Base-by-base conservation (phyloP, 2,797 vertebrate genomes). In the Fratercula arctica region DNA sequence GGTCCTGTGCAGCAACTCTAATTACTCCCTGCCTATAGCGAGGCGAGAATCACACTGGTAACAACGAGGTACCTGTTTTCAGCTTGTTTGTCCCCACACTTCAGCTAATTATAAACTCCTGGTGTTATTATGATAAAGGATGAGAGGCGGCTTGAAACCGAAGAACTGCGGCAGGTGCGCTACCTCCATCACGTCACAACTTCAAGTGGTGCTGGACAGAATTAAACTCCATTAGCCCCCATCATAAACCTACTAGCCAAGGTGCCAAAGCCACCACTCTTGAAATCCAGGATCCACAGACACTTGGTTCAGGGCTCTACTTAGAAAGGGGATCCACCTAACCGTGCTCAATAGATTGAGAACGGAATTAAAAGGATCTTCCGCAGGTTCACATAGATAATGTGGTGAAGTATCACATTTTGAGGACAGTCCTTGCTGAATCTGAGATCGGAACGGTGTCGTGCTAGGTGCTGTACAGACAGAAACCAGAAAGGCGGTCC, bases 41-140 rank as follows among this genome's bases (percentile, higher is more conserved):
- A 94, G 61, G 68, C 0, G 3, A 89, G 57, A 84, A 93, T 84
- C 57, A 10, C 43, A 74, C 53, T 51, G 86, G 33, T 83, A 90
- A 74, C 72, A 87, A 80, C 59, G 7, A 68, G n/a, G 10, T 85
- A 94, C 72, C 81, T 72, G 87, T 64, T 94, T 66, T 85, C 67
- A 89, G 51, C 33, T 91, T 13, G 0, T 83, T 90, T 96, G 37
- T 92, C 66, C 86, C 88, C 2, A 0, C 76, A 63, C 41, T 87
- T 83, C 54, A 69, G 78, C 94, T 93, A 91, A 87, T 95, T 95
- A 81, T 61, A 92, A 89, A 92, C 50, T 83, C 37, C 61, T 37
- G 18, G 46, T 54, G 50, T 37, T 81, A 33, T 70, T n/a, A 61
- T 1, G 78, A 72, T 28, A 45, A 45, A 46, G n/a, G 64, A 84